A percentile compares a stretch with the other conserved stretches of the same genome.
phyloP scores from a whole-genome alignment of 2,113 vertebrate genomes.

The Grammomys dolichurus region DNA sequence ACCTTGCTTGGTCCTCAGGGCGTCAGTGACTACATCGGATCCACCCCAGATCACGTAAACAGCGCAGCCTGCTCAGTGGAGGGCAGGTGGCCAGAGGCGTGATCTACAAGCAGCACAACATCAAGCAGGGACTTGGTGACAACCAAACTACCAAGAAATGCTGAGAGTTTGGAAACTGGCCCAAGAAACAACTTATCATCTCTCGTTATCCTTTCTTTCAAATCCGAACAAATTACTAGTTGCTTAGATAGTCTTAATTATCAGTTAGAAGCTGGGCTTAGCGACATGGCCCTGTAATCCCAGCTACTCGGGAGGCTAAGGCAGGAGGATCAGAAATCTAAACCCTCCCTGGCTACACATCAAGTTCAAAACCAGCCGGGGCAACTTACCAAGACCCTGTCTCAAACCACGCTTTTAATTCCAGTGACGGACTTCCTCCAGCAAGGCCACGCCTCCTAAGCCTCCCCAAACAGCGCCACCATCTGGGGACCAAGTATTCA shows the following conservation, averaged over 20 bases:
- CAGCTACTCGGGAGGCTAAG: background rate
- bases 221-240: conserved; percentile 4
- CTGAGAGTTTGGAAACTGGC: background rate
- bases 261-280: background rate
- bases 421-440: background rate
- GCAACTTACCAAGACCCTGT: background rate
- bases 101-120: background rate
- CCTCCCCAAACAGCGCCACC: background rate
- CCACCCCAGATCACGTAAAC: background rate
- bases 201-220: background rate
- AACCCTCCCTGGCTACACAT: background rate
- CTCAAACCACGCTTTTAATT: background rate
- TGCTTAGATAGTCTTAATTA: background rate
- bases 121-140: background rate
- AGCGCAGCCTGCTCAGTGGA: rapidly evolving
- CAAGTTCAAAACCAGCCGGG: background rate
- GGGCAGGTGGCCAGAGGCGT: rapidly evolving
- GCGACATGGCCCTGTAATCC: background rate
- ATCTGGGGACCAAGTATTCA: background rate
- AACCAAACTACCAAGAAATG: background rate
- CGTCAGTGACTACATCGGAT: background rate
- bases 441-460: background rate
- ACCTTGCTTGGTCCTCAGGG: background rate
- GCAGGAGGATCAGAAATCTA: background rate
- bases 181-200: background rate